Conservation (phyloP, 2,888 invertebrate species). For the Pristionchus arcanus region DNA sequence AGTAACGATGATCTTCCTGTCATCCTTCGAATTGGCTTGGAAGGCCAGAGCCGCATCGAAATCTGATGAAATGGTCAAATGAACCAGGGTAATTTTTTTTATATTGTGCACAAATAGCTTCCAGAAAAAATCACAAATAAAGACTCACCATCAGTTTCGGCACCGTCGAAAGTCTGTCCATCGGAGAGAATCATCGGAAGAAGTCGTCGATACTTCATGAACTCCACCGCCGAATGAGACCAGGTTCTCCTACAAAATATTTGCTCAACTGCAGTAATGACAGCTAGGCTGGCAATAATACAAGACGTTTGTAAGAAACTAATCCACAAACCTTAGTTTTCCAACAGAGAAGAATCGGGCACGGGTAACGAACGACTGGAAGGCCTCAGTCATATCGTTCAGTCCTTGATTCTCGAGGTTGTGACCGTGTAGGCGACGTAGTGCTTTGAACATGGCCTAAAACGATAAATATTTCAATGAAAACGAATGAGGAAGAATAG, state of each 20-base stretch:
- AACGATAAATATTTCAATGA: not conserved
- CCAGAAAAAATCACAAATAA: not conserved
- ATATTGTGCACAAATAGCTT: not conserved
- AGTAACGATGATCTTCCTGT: conserved; percentile 72
- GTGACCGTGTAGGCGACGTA: conserved; percentile 78
- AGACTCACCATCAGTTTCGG: conserved; percentile 70
- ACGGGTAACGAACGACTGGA: conserved; percentile 78
- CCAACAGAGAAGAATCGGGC: conserved; percentile 78
- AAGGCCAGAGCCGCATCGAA: conserved; percentile 71
- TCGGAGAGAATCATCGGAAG: conserved; percentile 78
- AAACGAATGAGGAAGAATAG: not conserved
- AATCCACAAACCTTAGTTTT: conserved; percentile 71
- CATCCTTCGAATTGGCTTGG: conserved; percentile 65
- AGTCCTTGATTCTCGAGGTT: conserved; percentile 78
- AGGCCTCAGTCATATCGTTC: conserved; percentile 79
- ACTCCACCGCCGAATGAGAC: conserved; percentile 79
- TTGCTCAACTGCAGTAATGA: not conserved
- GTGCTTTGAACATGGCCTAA: conserved; percentile 74
- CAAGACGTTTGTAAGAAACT: not conserved
- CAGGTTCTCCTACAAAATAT: conserved; percentile 75
- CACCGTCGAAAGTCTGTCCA: conserved; percentile 68
- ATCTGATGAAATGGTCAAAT: conserved; percentile 60
- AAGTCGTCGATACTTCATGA: conserved; percentile 79
- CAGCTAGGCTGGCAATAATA: not conserved
- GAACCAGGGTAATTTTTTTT: conserved; percentile 31